phyloP scores from a whole-genome alignment of 1,140 invertebrate species.

The Solenopsis invicta region DNA sequence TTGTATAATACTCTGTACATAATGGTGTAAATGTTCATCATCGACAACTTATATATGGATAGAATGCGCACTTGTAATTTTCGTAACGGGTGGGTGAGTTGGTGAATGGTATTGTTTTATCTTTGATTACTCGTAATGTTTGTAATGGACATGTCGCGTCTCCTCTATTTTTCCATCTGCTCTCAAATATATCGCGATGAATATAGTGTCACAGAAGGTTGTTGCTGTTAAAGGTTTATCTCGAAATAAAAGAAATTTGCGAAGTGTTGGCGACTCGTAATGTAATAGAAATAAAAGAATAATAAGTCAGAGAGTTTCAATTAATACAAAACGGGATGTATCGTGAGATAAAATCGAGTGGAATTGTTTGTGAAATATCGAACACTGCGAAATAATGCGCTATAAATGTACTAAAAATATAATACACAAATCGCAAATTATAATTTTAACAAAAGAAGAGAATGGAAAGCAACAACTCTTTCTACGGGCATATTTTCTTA shows the following conservation, averaged over 20 bases:
- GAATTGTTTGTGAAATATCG: constrained; percentile 33
- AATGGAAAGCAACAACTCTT: constrained; percentile 52
- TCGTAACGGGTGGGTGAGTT: constrained; percentile 73
- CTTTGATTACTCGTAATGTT: constrained; percentile 67
- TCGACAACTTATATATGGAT: constrained; percentile 74
- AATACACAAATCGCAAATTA: constrained; percentile 24
- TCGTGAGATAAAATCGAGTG: constrained; percentile 5
- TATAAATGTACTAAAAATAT: constrained; percentile 35
- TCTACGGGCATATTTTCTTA: constrained; percentile 49
- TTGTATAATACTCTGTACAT: constrained; percentile 82
- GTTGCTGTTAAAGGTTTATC: constrained; percentile 57
- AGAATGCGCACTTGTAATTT: constrained; percentile 80
- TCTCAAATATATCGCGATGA: constrained; percentile 48
- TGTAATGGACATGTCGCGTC: constrained; percentile 55
- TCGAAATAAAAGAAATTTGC: constrained; percentile 47
- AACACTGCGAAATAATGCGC: background rate
- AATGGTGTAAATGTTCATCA: constrained; percentile 82
- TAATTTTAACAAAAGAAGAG: background rate
- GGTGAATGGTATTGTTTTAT: constrained; percentile 74
- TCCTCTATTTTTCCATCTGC: constrained; percentile 43
- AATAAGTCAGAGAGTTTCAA: constrained; percentile 16
- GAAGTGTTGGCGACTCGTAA: constrained; percentile 23
- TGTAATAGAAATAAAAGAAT: constrained; percentile 44
- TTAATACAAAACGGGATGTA: constrained; percentile 32
- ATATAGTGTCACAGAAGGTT: constrained; percentile 56